Conservation (phyloP, 2,888 invertebrate genomes). For the Leucophenga maculata region DNA sequence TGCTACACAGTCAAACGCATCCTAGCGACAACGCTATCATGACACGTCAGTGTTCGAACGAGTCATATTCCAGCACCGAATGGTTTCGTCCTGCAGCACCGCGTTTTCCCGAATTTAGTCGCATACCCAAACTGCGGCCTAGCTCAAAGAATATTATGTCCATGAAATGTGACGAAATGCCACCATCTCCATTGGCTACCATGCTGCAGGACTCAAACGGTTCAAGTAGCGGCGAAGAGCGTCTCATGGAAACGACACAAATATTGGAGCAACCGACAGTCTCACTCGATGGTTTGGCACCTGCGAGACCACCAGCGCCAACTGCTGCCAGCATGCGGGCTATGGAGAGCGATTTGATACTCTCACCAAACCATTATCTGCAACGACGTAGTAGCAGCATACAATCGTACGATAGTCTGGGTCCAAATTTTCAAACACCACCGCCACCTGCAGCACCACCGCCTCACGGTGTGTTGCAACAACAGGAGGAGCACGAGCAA, state of each 20-base stretch:
- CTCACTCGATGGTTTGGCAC: constrained; percentile 38
- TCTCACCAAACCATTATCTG: constrained; percentile 58
- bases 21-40: constrained; percentile 22
- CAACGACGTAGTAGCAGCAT: constrained; percentile 49
- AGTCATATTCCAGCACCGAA: constrained; percentile 65
- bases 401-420: constrained; percentile 34
- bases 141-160: constrained; percentile 71
- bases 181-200: constrained; percentile 68
- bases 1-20: constrained; percentile 26
- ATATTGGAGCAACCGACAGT: constrained; percentile 38
- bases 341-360: constrained; percentile 46
- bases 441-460: constrained; percentile 58
- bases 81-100: constrained; percentile 68
- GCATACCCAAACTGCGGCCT: constrained; percentile 69
- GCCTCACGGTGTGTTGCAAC: constrained; percentile 32
- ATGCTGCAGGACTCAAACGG: constrained; percentile 70
- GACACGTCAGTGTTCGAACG: constrained; percentile 55
- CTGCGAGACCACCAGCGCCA: constrained; percentile 57
- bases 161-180: constrained; percentile 68
- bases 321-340: constrained; percentile 46
- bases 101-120: constrained; percentile 69
- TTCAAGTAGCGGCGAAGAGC: constrained; percentile 69
- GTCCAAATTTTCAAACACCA: constrained; percentile 44
- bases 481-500: background rate
- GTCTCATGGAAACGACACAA: constrained; percentile 40